These are phyloP conservation scores for Pygoscelis adeliae DNA, from an alignment of 2,113 vertebrate genomes.

Conservation along the genomic window DNA sequence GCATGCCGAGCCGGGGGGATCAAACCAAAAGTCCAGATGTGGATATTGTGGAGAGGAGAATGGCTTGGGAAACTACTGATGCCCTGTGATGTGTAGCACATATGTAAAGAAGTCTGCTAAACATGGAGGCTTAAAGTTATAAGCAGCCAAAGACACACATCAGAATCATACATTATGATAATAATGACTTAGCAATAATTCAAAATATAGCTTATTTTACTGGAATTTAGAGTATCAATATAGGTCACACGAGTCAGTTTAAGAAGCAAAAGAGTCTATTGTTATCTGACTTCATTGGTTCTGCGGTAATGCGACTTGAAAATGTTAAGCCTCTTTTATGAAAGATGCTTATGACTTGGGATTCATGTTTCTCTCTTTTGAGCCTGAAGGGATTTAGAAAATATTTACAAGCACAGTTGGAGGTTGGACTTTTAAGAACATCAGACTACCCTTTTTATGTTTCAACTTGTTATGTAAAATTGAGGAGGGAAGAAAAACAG, in stretches of 20 bases:
- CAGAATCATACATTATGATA: background rate
- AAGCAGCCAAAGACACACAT: background rate
- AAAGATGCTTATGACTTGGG: background rate
- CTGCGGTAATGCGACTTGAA: background rate
- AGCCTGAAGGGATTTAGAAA: constrained; percentile 14
- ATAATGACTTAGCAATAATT: background rate
- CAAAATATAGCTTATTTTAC: background rate
- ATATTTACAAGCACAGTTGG: constrained; percentile 5
- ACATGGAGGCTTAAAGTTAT: background rate
- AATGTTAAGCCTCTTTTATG: constrained; percentile 6
- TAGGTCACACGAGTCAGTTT: background rate
- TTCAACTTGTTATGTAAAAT: constrained; percentile 26
- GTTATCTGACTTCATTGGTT: background rate
- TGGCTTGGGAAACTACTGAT: background rate
- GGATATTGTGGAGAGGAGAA: background rate
- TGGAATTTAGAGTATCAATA: background rate
- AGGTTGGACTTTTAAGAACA: background rate
- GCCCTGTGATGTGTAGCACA: background rate
- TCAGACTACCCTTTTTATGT: background rate
- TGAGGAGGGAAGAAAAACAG: background rate
- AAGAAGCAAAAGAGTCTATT: background rate
- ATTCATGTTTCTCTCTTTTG: background rate
- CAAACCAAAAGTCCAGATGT: background rate
- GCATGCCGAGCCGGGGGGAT: background rate
- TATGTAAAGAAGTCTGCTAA: background rate